A percentile compares a stretch with the other conserved stretches of the same genome.
Evolutionary conservation across 1,140 invertebrate genomes (phyloP).

Genomic region (Ylistrum balloti): DNA sequence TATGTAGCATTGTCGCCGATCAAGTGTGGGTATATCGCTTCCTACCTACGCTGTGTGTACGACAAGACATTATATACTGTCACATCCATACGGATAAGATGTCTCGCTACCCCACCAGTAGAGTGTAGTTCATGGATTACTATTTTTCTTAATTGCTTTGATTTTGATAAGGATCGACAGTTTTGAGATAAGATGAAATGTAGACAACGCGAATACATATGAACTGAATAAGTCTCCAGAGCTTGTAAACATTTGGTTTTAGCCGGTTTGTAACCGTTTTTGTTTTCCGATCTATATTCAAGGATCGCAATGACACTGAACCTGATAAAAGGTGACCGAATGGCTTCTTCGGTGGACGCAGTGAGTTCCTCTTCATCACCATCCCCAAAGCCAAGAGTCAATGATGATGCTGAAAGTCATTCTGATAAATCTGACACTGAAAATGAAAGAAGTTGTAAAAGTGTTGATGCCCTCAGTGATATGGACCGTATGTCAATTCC

Average conservation of each 20-base stretch:
- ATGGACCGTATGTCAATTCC: neutral
- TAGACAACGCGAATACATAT: neutral
- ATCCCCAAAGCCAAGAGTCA: neutral
- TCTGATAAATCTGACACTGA: constrained; percentile 12
- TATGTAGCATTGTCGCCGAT: constrained; percentile 22
- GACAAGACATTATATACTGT: neutral
- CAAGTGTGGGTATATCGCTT: neutral
- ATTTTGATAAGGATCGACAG: neutral
- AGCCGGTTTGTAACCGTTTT: neutral
- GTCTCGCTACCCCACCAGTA: neutral
- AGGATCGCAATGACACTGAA: neutral
- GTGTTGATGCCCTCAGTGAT: neutral
- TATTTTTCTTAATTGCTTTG: neutral
- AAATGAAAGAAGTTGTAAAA: constrained; percentile 8
- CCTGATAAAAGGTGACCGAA: neutral
- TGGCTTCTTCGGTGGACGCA: constrained; percentile 14
- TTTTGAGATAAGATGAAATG: neutral
- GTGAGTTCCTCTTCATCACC: neutral
- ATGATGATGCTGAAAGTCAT: neutral
- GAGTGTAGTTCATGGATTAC: neutral
- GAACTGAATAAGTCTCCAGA: neutral
- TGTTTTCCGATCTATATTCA: neutral
- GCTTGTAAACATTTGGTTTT: neutral
- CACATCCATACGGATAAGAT: neutral
- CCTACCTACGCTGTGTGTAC: neutral